Base-by-base conservation (phyloP, 2,113 vertebrate species). In the Melanocharis versteri region DNA sequence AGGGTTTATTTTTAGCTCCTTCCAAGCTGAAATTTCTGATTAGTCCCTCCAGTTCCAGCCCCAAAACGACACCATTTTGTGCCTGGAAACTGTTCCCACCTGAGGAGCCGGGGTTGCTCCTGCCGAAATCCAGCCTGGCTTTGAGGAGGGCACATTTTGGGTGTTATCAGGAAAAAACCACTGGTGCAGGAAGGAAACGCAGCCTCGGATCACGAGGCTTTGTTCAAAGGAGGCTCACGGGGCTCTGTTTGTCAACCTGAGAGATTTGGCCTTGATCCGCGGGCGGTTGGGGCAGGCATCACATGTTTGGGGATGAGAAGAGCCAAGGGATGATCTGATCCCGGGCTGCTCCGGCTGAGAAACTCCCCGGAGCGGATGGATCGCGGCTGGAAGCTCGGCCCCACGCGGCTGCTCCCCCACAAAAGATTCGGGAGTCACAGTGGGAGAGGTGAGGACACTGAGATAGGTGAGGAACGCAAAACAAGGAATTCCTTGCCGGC, bases 361-460 rank as follows among this genome's bases (percentile, higher is more conserved):
- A 93, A 37, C 9, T 65, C 19, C 84, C 61, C 17, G 6, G 9
- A 3, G 19, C 0, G 31, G 44, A 21, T 31, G 45, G 24, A 53
- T 31, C 47, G 23, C 39, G 6, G 68, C 33, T 61, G 56, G 56
- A 28, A 37, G 15, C 45, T 20, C 39, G 5, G 71, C 62, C 28
- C 50, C 42, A 3, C 66, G 4, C 30, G 23, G 33, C 72, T 20
- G 39, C 48, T 31, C 61, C 50, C 50, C 18, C 44, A 2, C 44
- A 23, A 39, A 2, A 13, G n/a, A 0, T 1, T 1, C 2, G 8
- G 57, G 53, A 58, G 37, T 1, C 3, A 1, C 4, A 27, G 27
- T 3, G 18, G 27, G 61, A 37, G 27, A 31, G 82, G 22, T 16
- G 3, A 4, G 14, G 19, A 2, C 6, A 0, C n/a, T 6, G 1